Conservation (phyloP, 1,140 invertebrate genomes). For the Grapholita molesta region DNA sequence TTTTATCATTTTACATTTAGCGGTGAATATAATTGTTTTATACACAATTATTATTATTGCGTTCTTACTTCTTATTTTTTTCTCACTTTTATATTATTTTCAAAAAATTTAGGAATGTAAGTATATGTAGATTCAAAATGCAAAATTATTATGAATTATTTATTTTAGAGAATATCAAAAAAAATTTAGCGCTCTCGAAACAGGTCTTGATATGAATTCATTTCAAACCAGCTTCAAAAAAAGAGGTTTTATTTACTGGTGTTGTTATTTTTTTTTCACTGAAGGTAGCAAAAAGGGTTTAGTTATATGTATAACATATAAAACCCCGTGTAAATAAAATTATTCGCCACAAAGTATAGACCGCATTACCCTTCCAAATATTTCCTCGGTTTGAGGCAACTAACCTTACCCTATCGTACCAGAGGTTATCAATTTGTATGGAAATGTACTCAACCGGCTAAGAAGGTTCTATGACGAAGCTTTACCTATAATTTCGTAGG, state of each 20-base stretch:
- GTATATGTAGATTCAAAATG: too few species aligned
- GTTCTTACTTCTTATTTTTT: not conserved
- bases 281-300: too few species aligned
- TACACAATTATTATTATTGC: not conserved
- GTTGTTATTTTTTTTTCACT: too few species aligned
- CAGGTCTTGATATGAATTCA: too few species aligned
- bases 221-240: too few species aligned
- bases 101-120: too few species aligned
- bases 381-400: not conserved
- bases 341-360: not conserved
- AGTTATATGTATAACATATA: not conserved
- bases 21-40: not conserved
- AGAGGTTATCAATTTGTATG: slow-evolving; percentile 3
- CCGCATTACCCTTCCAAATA: not conserved
- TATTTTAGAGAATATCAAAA: too few species aligned
- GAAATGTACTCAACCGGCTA: slow-evolving; percentile 2
- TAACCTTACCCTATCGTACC: not conserved
- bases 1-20: not conserved
- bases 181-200: too few species aligned
- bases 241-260: too few species aligned
- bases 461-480: not conserved
- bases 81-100: too few species aligned
- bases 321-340: not conserved
- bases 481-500: not conserved
- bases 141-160: too few species aligned